Evolutionary conservation across 2,888 invertebrate genomes (phyloP).

Genomic region (Allophyes oxyacanthae): DNA sequence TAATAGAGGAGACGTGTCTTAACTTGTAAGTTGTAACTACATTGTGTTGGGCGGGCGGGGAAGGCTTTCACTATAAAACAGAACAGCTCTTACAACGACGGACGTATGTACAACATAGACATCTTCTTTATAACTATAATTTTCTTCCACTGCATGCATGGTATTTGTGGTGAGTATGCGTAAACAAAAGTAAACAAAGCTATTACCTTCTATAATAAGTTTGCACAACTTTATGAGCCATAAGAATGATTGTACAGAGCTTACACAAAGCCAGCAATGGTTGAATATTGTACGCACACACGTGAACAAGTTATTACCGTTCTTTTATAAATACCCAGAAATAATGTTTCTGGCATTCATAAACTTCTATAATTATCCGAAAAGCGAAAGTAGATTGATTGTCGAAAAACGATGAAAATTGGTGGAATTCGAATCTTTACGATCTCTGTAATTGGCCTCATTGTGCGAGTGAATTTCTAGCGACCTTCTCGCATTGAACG

Average conservation of each 20-base stretch:
- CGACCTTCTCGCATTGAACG: slow-evolving; percentile 71
- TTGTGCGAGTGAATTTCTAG: slow-evolving; percentile 73
- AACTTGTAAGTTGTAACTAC: slow-evolving; percentile 54
- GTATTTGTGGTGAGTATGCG: slow-evolving; percentile 29
- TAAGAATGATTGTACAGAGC: slow-evolving; percentile 45
- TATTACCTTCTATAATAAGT: slow-evolving; percentile 49
- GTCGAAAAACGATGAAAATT: slow-evolving; percentile 66
- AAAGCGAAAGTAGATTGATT: slow-evolving; percentile 62
- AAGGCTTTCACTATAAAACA: slow-evolving; percentile 8
- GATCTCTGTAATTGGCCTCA: slow-evolving; percentile 79
- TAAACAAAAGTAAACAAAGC: slow-evolving; percentile 53
- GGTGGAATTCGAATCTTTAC: slow-evolving; percentile 69
- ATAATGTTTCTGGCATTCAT: slow-evolving; percentile 53
- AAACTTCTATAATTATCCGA: slow-evolving; percentile 59
- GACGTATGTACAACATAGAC: slow-evolving; percentile 19
- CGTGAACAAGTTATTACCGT: slow-evolving; percentile 40
- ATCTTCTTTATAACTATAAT: slow-evolving; percentile 43
- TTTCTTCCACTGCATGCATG: slow-evolving; percentile 37
- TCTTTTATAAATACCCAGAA: slow-evolving; percentile 44
- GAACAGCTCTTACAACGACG: slow-evolving; percentile 22
- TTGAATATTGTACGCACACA: slow-evolving; percentile 40
- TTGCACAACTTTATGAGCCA: slow-evolving; percentile 51
- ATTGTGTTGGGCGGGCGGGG: slow-evolving; percentile 40
- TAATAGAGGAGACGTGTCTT: slow-evolving; percentile 51
- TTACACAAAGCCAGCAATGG: slow-evolving; percentile 44